Percentiles rank a stretch among this genome's conserved stretches.
These are phyloP conservation scores for Sinotaia quadrata DNA, from an alignment of 2,888 invertebrate species.

Conservation along the genomic window DNA sequence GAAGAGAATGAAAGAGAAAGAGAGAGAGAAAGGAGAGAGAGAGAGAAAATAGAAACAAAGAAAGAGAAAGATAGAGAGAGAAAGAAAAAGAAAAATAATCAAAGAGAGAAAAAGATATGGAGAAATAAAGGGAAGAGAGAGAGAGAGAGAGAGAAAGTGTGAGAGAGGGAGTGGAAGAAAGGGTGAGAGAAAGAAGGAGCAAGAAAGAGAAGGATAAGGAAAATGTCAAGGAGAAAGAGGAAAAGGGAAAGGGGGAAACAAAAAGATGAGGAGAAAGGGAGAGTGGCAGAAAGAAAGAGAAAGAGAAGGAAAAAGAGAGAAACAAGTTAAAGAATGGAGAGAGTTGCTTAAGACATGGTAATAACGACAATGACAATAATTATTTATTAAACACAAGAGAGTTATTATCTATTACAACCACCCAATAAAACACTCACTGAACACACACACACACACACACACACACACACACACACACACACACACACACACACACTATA, in stretches of 20 bases:
- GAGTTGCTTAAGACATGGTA: neutral
- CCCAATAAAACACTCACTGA: neutral
- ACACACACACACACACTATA: conserved; percentile 17
- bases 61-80: too few relatives aligned
- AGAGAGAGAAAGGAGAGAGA: too few relatives aligned
- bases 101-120: neutral
- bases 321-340: neutral
- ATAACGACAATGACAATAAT: too few relatives aligned
- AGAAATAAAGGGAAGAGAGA: neutral
- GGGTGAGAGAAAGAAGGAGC: neutral
- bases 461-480: conserved; percentile 3
- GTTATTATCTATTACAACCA: neutral
- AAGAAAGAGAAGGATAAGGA: neutral
- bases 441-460: neutral
- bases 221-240: neutral
- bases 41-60: too few relatives aligned
- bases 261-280: neutral
- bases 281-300: conserved; percentile 1
- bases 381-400: too few relatives aligned
- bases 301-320: neutral
- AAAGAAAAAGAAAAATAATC: too few relatives aligned
- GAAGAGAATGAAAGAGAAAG: too few relatives aligned
- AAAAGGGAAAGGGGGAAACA: neutral
- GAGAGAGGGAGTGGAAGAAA: neutral
- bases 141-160: neutral